Percentiles rank a stretch among this genome's conserved stretches.
Conservation (phyloP, 2,888 invertebrate species). For the Machimus atricapillus region DNA sequence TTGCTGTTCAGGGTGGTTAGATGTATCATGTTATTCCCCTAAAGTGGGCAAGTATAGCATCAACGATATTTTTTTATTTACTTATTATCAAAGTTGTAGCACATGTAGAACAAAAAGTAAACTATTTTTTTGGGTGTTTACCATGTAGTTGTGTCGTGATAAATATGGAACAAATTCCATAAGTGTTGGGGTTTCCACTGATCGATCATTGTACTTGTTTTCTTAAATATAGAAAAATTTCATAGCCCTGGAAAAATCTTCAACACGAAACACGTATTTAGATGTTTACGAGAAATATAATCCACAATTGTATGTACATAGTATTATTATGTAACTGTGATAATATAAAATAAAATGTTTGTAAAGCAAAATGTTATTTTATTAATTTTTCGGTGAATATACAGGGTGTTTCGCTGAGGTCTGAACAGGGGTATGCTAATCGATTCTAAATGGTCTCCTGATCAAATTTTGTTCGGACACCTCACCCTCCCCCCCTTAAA, state of each 20-base stretch:
- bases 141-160: neutral
- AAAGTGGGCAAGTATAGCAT: neutral
- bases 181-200: neutral
- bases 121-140: neutral
- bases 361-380: neutral
- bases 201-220: neutral
- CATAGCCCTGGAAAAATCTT: neutral
- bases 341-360: constrained; percentile 44
- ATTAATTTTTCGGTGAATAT: neutral
- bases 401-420: too few species aligned
- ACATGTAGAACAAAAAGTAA: neutral
- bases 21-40: neutral
- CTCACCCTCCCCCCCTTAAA: too few species aligned
- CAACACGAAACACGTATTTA: neutral
- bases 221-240: neutral
- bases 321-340: constrained; percentile 47
- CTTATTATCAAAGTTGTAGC: neutral
- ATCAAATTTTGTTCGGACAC: too few species aligned
- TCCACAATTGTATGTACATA: constrained; percentile 24
- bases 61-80: neutral
- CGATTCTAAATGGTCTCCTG: too few species aligned
- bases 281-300: constrained; percentile 32
- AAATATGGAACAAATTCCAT: neutral
- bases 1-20: neutral
- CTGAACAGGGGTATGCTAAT: too few species aligned